Evolutionary conservation across 1,140 invertebrate genomes (phyloP).

Genomic region (Macrocentrus cingulum): DNA sequence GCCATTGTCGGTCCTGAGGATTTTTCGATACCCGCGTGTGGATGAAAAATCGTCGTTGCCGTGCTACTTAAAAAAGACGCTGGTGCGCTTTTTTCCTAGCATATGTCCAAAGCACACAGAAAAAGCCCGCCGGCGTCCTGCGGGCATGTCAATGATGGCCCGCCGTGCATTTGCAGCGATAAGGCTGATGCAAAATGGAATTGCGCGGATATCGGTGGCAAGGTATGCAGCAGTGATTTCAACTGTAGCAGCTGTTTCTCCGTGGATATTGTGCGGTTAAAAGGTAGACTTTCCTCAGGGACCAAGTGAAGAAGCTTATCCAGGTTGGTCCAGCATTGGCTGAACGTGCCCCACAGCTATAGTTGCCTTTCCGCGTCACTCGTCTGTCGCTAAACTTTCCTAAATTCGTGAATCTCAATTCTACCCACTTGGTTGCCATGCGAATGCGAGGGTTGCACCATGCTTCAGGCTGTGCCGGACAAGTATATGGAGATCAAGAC

Average conservation of each 20-base stretch:
- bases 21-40: too few relatives aligned
- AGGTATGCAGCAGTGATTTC: conserved; percentile 20
- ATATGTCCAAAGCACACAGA: too few relatives aligned
- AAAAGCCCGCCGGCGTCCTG: too few relatives aligned
- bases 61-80: too few relatives aligned
- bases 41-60: too few relatives aligned
- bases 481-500: conserved; percentile 23
- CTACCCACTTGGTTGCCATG: neutral
- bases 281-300: conserved; percentile 23
- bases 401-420: conserved; percentile 29
- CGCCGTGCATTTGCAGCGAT: too few relatives aligned
- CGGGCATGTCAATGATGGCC: too few relatives aligned
- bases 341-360: conserved; percentile 9
- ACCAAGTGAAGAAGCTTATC: conserved; percentile 12
- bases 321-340: neutral
- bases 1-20: too few relatives aligned
- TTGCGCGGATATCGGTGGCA: neutral
- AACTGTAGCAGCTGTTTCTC: conserved; percentile 23
- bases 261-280: conserved; percentile 15
- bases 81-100: too few relatives aligned
- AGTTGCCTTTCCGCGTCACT: neutral
- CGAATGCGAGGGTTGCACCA: neutral
- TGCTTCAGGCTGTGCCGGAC: conserved; percentile 12
- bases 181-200: neutral
- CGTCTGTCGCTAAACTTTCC: conserved; percentile 1